These are phyloP conservation scores for Pampus argenteus DNA, from an alignment of 2,797 vertebrate species.

Conservation along the genomic window DNA sequence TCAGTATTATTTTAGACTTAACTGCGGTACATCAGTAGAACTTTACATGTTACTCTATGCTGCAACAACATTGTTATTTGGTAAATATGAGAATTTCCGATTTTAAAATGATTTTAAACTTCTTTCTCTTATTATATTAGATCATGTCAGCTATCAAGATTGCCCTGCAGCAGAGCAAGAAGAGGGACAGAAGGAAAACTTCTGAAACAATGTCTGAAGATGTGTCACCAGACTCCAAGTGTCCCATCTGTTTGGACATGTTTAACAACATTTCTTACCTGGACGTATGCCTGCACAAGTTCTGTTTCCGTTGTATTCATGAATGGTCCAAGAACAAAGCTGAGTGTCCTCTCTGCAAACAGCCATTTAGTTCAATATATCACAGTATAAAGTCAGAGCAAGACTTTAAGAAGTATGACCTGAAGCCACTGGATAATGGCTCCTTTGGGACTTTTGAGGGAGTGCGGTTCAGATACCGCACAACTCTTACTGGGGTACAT, in stretches of 20 bases:
- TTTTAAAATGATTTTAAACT: neutral
- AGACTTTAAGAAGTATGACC: slow-evolving; percentile 91
- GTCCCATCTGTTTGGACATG: slow-evolving; percentile 94
- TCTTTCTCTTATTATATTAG: slow-evolving; percentile 49
- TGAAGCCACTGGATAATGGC: slow-evolving; percentile 85
- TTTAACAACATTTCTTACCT: slow-evolving; percentile 94
- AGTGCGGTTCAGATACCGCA: slow-evolving; percentile 91
- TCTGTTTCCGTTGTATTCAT: slow-evolving; percentile 95
- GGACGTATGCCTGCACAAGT: slow-evolving; percentile 93
- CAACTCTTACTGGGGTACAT: slow-evolving; percentile 88
- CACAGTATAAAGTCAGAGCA: slow-evolving; percentile 93
- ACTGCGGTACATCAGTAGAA: neutral
- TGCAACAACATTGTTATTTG: neutral
- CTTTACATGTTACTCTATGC: neutral
- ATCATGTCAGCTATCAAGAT: slow-evolving; percentile 80
- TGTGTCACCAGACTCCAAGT: slow-evolving; percentile 95
- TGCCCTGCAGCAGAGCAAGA: slow-evolving; percentile 70
- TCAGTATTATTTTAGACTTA: neutral
- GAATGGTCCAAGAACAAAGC: slow-evolving; percentile 99
- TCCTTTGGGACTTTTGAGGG: slow-evolving; percentile 88
- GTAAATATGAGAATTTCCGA: neutral
- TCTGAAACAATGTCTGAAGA: slow-evolving; percentile 82
- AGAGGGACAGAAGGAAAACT: slow-evolving; percentile 76
- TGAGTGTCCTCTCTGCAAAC: slow-evolving; percentile 96
- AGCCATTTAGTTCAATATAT: slow-evolving; percentile 93